Percentiles rank a stretch among this genome's conserved stretches.
These are phyloP conservation scores for Drosophila tristis DNA, from an alignment of 1,140 invertebrate genomes.

Conservation along the genomic window DNA sequence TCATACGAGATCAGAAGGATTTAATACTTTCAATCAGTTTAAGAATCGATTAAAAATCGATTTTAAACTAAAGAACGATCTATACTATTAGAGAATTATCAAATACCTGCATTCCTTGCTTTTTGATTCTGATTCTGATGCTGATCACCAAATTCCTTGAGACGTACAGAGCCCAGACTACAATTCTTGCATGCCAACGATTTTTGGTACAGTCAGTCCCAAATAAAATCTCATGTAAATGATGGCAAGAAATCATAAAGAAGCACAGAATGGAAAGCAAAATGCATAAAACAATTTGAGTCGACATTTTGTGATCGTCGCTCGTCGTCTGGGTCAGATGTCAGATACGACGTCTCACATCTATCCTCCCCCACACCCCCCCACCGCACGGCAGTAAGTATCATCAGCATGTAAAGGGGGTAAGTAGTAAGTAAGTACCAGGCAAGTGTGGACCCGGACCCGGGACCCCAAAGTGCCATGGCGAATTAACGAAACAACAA, in stretches of 20 bases:
- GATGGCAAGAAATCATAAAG: conserved; percentile 44
- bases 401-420: conserved; percentile 47
- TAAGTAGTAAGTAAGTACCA: conserved; percentile 38
- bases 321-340: conserved; percentile 63
- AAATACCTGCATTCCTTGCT: no score
- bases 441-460: conserved; percentile 38
- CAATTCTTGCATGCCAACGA: conserved; percentile 8
- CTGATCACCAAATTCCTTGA: no score
- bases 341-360: conserved; percentile 58
- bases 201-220: conserved; percentile 16
- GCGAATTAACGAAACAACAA: conserved; percentile 65
- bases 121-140: no score
- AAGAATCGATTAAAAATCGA: neutral
- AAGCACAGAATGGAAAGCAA: conserved; percentile 28
- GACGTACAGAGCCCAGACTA: no score
- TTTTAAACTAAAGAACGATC: neutral
- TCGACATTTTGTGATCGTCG: conserved; percentile 32
- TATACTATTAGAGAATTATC: no score
- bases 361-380: conserved; percentile 50
- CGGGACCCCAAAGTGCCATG: conserved; percentile 63
- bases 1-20: neutral
- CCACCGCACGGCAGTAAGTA: conserved; percentile 26
- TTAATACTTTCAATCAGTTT: neutral
- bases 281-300: conserved; percentile 41
- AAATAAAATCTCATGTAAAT: conserved; percentile 36